Evolutionary conservation across 2,888 invertebrate genomes (phyloP), one percentile per base, ranked within the genome.

Genomic region (Pedicia rivosa): DNA sequence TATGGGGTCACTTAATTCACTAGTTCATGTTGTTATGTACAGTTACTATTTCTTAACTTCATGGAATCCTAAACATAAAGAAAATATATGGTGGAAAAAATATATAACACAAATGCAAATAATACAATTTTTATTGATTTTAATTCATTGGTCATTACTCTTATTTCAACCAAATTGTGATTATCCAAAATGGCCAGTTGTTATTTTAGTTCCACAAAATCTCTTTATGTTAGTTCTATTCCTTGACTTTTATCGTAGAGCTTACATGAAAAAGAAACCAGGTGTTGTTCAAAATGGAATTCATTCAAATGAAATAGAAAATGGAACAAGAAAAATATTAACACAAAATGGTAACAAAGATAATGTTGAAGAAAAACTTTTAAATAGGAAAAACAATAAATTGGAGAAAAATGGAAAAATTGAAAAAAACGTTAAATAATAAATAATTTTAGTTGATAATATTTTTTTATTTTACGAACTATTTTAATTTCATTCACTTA

Each of bases 1-100:
- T 50, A 62, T 82, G 35, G 80, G 82, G 2, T 54, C 76, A 4
- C 58, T 84, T 38, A 90, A 90, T 54, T 67, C 71, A 0, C 69
- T 81, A 40, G 80, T 90, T 1, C 90, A 91, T 51, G 56, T 73
- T 2, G 58, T 86, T 15, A 90, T 91, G 88, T 90, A 90, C 53
- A 60, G 66, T 0, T 83, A 90, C 55, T 90, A 86, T 53, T 65
- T 82, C 5, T 48, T 78, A 42, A 69, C 80, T 0, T 79, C 81
- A 1, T 62, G 74, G 39, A 66, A 77, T 31, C 78, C 78, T 1
- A 66, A 67, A 32, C 69, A 75, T 50, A 78, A 76, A 49, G 63
- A 74, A 39, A 76, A 72, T 41, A 54, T 76, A 2, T 78, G 78
- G 77, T 78, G 82, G 75, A 87, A 86, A 54, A 80, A 78, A 47